Evolutionary conservation across 2,888 invertebrate species (phyloP), one percentile per base, ranked within the genome.

Genomic region (Agrenia bidenticulata): DNA sequence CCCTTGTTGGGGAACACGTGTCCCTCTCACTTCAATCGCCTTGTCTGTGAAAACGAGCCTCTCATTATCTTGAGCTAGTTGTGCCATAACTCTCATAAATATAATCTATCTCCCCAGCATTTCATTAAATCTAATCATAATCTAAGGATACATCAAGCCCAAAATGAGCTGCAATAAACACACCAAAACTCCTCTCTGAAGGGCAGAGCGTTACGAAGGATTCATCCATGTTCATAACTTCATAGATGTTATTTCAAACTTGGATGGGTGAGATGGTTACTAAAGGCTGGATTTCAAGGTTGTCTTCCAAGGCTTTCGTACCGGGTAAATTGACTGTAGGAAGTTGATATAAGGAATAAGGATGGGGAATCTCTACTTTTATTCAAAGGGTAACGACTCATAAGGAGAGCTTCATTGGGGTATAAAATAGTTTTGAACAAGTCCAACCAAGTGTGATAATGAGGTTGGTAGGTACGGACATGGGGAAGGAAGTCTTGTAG

Each of bases 61-160:
- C 45, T 45, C 45, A 19, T 45, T 45, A 45, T 45, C 19, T 19
- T 15, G 4, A 5, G 4, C 45, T 45, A 5, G n/a, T 15, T 9
- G 39, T 39, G 17, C n/a, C 11, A 32, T 32, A 32, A 32, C 32
- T 32, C 32, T 32, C 32, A 45, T 45, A 19, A 45, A 45, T 45
- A 45, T 32, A 7, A 32, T 32, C 32, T 17, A 17, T 15, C 39
- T 39, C 19, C 19, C n/a, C 5, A 45, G 45, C 19, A 15, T 45
- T 45, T 45, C 45, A 45, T 45, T 45, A 45, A 45, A 45, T 45
- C 45, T 45, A 45, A 45, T 45, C 45, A 45, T 45, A 45, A 45
- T 45, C 45, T 15, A 9, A 45, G 15, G 45, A 17, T 45, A 45
- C 45, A 45, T 19, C 17, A 15, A n/a, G 45, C 45, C 17, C 9